Conservation (phyloP, 2,888 invertebrate genomes). For the Diarsia dahlii region DNA sequence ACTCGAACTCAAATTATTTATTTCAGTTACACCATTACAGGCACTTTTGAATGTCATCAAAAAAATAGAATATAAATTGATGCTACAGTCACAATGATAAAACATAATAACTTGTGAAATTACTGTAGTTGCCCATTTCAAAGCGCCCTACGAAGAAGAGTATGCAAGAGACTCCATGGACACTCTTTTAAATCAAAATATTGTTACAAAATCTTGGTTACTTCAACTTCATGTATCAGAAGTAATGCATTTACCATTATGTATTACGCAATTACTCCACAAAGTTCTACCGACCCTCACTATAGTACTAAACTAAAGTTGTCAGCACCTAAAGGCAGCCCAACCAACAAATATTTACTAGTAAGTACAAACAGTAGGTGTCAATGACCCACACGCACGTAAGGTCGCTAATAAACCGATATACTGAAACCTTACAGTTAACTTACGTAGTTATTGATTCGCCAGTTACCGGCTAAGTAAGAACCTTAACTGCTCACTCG, state of each 20-base stretch:
- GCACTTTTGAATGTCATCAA: too few relatives aligned
- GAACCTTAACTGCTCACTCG: constrained; percentile 28
- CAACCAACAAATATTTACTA: constrained; percentile 9
- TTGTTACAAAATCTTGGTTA: too few relatives aligned
- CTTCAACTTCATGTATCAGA: too few relatives aligned
- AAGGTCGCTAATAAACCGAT: constrained; percentile 66
- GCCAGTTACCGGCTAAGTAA: constrained; percentile 31
- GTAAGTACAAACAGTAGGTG: constrained; percentile 10
- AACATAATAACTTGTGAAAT: too few relatives aligned
- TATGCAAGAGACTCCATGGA: too few relatives aligned
- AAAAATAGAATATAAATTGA: too few relatives aligned
- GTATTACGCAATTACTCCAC: neutral
- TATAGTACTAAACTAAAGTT: constrained; percentile 5
- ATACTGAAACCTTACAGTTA: constrained; percentile 69
- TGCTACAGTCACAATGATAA: too few relatives aligned
- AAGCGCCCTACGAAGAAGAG: too few relatives aligned
- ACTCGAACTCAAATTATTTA: too few relatives aligned
- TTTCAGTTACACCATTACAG: too few relatives aligned
- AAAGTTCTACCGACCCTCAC: neutral
- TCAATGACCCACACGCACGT: constrained; percentile 66
- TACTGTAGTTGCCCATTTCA: too few relatives aligned
- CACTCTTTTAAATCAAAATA: too few relatives aligned
- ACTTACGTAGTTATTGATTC: constrained; percentile 68
- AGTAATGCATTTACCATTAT: neutral
- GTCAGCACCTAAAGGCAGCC: neutral